A percentile compares a stretch with the other conserved stretches of the same genome.
Evolutionary conservation across 2,113 vertebrate genomes (phyloP).

Genomic region (Eptesicus fuscus): DNA sequence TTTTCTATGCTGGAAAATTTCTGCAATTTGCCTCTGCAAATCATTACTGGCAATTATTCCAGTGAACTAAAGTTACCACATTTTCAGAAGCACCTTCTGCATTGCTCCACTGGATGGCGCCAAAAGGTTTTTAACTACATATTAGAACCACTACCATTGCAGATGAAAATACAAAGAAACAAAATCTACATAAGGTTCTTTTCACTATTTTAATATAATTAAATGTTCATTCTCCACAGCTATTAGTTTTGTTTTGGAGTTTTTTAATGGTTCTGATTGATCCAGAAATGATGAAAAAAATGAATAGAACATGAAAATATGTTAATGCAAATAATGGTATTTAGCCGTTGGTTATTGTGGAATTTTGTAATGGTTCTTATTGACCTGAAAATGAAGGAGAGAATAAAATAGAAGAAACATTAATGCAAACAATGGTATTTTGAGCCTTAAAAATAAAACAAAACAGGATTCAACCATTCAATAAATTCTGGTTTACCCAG

Average conservation of each 20-base stretch:
- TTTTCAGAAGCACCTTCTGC: conserved; percentile 5
- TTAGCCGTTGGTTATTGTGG: neutral
- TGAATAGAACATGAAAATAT: conserved; percentile 2
- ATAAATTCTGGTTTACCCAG: conserved; percentile 12
- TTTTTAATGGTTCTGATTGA: conserved; percentile 15
- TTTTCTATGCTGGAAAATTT: neutral
- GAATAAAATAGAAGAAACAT: neutral
- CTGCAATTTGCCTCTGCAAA: neutral
- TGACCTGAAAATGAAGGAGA: neutral
- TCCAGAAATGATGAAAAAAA: neutral
- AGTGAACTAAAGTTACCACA: neutral
- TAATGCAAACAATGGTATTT: neutral
- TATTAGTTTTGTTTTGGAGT: neutral
- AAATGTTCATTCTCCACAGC: neutral
- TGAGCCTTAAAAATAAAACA: neutral
- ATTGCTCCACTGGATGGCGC: conserved; percentile 61
- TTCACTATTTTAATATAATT: neutral
- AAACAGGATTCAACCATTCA: neutral
- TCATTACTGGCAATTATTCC: neutral
- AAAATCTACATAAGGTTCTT: neutral
- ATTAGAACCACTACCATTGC: neutral
- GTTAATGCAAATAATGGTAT: neutral
- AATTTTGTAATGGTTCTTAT: neutral
- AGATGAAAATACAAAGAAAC: neutral
- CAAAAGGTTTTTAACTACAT: conserved; percentile 37